Evolutionary conservation across 2,797 vertebrate genomes (phyloP).

Genomic region (Rhinatrema bivittatum): DNA sequence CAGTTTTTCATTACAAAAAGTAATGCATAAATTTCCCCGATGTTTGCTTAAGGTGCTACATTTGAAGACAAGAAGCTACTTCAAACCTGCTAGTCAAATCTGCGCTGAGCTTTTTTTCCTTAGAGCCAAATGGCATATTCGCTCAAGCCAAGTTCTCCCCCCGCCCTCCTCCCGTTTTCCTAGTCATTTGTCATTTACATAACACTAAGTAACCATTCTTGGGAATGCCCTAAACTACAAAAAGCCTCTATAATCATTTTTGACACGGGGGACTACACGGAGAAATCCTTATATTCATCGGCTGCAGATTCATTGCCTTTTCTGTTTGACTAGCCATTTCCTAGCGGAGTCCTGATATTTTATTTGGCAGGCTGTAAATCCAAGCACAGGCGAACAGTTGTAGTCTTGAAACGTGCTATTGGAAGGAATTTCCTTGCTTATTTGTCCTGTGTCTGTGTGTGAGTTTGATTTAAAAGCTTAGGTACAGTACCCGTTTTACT

Average conservation of each 20-base stretch:
- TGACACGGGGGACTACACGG: slow-evolving; percentile 61
- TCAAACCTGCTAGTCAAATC: slow-evolving; percentile 27
- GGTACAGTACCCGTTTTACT: slow-evolving; percentile 25
- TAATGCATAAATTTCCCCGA: slow-evolving; percentile 16
- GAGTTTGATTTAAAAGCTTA: slow-evolving; percentile 37
- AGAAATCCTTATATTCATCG: slow-evolving; percentile 71
- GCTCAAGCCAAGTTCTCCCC: slow-evolving; percentile 37
- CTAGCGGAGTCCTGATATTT: slow-evolving; percentile 79
- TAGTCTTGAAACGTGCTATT: slow-evolving; percentile 62
- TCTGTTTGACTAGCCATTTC: slow-evolving; percentile 83
- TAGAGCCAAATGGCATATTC: slow-evolving; percentile 47
- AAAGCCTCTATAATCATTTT: slow-evolving; percentile 71
- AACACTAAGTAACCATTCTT: slow-evolving; percentile 66
- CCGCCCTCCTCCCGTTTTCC: too few species aligned
- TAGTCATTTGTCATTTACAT: slow-evolving; percentile 63
- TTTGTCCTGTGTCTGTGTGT: slow-evolving; percentile 59
- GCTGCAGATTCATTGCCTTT: slow-evolving; percentile 68
- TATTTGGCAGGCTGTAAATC: slow-evolving; percentile 70
- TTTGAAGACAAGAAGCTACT: slow-evolving; percentile 37
- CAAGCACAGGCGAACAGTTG: slow-evolving; percentile 79
- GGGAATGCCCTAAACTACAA: slow-evolving; percentile 71
- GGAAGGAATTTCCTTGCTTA: slow-evolving; percentile 68
- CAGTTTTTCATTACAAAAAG: slow-evolving; percentile 6
- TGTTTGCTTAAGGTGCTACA: slow-evolving; percentile 18
- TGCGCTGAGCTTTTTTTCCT: slow-evolving; percentile 42